Conservation (phyloP, 53 echinoderm and acorn worm genomes). For the Stichopus horrens region DNA sequence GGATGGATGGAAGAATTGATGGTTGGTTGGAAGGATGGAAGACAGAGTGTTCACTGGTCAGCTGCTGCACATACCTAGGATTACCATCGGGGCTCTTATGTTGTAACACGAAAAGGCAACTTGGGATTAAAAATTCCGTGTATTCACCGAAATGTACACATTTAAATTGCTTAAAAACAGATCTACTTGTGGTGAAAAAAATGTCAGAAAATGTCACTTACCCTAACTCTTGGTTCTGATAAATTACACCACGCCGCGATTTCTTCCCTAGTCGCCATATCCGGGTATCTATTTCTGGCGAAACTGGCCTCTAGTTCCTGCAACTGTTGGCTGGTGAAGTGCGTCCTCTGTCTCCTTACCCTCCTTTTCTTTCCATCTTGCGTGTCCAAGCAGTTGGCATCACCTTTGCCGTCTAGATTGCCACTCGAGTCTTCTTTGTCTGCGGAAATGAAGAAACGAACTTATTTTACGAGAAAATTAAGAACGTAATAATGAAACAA, state of each 20-base stretch:
- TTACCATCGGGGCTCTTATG: no score
- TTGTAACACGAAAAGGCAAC: no score
- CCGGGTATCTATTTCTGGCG: constrained; percentile 90
- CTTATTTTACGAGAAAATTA: not conserved
- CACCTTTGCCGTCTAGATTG: constrained; percentile 53
- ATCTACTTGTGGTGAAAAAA: no score
- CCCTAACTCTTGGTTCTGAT: constrained; percentile 91
- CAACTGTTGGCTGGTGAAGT: constrained; percentile 97
- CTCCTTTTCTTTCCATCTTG: constrained; percentile 84
- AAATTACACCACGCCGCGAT: constrained; percentile 94
- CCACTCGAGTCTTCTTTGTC: constrained; percentile 30
- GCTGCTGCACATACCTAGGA: no score
- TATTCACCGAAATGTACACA: no score
- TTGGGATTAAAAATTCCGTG: no score
- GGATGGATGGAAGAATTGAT: no score
- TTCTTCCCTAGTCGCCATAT: constrained; percentile 93
- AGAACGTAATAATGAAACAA: not conserved
- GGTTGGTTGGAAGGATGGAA: no score
- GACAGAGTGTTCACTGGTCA: no score
- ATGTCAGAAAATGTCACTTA: constrained; percentile 33
- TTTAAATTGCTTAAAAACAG: no score
- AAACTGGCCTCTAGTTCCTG: constrained; percentile 98
- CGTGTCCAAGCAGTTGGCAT: constrained; percentile 60
- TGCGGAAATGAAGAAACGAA: not conserved
- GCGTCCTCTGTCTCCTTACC: constrained; percentile 94